Conservation (phyloP, 1,140 invertebrate species). For the Drosophila rufa region DNA sequence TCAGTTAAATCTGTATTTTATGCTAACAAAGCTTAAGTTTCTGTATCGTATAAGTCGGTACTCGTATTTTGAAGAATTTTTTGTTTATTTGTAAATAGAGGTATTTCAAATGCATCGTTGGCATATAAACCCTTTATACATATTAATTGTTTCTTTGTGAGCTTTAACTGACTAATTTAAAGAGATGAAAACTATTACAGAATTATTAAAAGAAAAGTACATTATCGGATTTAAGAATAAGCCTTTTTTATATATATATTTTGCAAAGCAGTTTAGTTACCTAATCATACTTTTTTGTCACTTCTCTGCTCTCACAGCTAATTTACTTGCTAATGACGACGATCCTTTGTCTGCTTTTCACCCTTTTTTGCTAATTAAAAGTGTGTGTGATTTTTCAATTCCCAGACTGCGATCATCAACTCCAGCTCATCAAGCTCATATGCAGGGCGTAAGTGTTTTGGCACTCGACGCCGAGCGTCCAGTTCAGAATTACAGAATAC, state of each 20-base stretch:
- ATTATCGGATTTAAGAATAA: too few relatives aligned
- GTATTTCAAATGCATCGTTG: not conserved
- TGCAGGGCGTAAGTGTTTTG: constrained; percentile 66
- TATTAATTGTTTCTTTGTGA: too few relatives aligned
- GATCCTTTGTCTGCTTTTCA: constrained; percentile 25
- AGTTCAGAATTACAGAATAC: constrained; percentile 41
- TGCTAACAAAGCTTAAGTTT: not conserved
- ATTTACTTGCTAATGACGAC: constrained; percentile 31
- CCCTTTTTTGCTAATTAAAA: constrained; percentile 31
- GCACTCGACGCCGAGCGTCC: constrained; percentile 59
- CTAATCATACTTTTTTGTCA: not conserved
- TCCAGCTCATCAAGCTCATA: constrained; percentile 40
- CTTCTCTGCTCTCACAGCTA: constrained; percentile 11
- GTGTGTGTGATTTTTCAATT: constrained; percentile 43
- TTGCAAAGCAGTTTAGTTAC: not conserved
- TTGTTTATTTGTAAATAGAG: not conserved
- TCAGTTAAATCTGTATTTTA: not conserved
- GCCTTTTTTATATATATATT: too few relatives aligned
- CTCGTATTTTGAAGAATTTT: not conserved
- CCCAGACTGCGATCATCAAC: constrained; percentile 30
- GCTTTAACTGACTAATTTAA: not conserved
- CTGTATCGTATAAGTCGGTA: too few relatives aligned
- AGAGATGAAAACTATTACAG: not conserved
- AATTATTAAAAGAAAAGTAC: too few relatives aligned
- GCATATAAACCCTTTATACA: not conserved